Conservation (phyloP, 2,797 vertebrate species). For the Staurois parvus region DNA sequence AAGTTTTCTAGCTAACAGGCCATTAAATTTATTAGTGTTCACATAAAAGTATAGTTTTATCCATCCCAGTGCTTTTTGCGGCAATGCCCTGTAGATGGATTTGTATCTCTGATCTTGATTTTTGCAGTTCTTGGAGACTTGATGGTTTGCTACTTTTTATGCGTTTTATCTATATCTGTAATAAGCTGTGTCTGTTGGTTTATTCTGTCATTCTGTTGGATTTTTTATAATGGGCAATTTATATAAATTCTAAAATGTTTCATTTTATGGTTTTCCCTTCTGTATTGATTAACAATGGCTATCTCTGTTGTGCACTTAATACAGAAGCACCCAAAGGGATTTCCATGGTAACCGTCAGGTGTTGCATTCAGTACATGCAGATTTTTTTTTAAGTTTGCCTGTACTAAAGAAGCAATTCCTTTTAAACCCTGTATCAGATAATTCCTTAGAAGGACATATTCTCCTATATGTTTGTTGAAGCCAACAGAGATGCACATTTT, state of each 20-base stretch:
- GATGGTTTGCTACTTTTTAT: background rate
- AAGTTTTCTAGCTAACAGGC: background rate
- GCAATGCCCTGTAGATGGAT: no score
- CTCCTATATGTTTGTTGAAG: background rate
- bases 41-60: background rate
- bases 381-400: background rate
- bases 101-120: background rate
- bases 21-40: background rate
- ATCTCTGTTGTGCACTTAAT: background rate
- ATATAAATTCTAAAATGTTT: background rate
- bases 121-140: background rate
- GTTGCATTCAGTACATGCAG: background rate
- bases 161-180: background rate
- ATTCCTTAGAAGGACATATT: background rate
- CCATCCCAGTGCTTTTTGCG: background rate
- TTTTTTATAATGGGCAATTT: background rate
- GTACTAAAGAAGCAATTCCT: background rate
- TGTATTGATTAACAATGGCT: background rate
- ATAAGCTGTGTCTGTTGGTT: background rate
- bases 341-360: background rate
- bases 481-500: background rate
- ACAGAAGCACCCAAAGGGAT: background rate
- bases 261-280: background rate
- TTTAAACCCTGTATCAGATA: background rate
- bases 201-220: background rate